Percentiles rank a stretch among this genome's conserved stretches.
Evolutionary conservation across 2,888 invertebrate species (phyloP).

Genomic region (Acanthosepion pharaonis): DNA sequence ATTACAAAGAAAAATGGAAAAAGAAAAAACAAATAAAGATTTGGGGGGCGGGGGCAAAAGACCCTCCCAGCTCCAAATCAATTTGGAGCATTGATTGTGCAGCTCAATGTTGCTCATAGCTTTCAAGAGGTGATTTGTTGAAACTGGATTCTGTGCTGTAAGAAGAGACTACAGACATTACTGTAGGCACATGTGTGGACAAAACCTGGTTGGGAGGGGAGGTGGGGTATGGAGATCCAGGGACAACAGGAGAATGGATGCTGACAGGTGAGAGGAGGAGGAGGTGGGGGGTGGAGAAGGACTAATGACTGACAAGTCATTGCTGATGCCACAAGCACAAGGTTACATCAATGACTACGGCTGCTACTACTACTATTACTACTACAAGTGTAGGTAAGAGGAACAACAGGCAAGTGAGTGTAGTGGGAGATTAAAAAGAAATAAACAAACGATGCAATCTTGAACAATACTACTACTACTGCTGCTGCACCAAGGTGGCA

Average conservation of each 20-base stretch:
- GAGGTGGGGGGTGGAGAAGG: neutral
- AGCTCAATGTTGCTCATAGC: neutral
- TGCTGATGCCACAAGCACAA: neutral
- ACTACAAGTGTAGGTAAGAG: too few species aligned
- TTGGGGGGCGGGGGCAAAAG: neutral
- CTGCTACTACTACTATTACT: neutral
- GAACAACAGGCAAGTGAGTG: too few species aligned
- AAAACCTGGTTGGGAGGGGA: neutral
- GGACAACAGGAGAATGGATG: neutral
- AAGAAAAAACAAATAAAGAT: neutral
- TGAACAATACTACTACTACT: too few species aligned
- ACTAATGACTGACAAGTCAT: neutral
- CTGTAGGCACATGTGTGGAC: neutral
- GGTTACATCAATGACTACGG: neutral
- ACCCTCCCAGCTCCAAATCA: neutral
- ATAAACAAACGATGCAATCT: neutral
- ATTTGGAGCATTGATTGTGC: neutral
- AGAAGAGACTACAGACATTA: constrained; percentile 33
- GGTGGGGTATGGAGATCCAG: too few species aligned
- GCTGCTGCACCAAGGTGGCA: too few species aligned
- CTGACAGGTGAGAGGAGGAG: neutral
- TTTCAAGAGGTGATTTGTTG: constrained; percentile 21
- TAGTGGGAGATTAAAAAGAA: neutral
- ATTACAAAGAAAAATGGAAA: neutral
- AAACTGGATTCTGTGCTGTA: constrained; percentile 12